These are phyloP conservation scores for Stichopus chloronotus DNA, from an alignment of 35 echinoderm and acorn worm species.

Conservation along the genomic window DNA sequence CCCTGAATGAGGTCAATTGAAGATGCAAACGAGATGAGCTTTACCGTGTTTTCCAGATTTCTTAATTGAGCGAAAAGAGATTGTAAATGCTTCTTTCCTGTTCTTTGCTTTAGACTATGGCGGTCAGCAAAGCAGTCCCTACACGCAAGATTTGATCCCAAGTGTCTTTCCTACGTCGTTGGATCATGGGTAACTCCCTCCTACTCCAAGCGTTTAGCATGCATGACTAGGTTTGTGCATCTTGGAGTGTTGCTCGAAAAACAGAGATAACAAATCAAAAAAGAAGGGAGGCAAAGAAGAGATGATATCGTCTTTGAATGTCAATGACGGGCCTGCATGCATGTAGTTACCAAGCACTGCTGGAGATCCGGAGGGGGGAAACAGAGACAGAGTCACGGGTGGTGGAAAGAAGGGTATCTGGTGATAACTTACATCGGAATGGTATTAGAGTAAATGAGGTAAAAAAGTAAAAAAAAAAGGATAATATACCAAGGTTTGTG, in stretches of 20 bases:
- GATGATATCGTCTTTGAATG: too few species aligned
- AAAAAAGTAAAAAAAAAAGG: too few species aligned
- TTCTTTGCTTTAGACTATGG: not conserved
- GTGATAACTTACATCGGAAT: too few species aligned
- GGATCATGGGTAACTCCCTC: not conserved
- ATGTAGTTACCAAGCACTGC: too few species aligned
- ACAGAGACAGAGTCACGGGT: too few species aligned
- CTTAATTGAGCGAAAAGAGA: constrained; percentile 50
- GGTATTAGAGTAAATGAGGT: too few species aligned
- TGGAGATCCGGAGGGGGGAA: too few species aligned
- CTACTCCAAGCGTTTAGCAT: not conserved
- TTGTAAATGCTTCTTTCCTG: not conserved
- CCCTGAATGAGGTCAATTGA: constrained; percentile 31
- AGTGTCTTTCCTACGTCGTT: constrained; percentile 4
- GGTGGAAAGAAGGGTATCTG: too few species aligned
- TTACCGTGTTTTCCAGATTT: constrained; percentile 7
- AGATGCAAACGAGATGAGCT: constrained; percentile 4
- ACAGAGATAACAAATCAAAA: too few species aligned
- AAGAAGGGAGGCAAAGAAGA: too few species aligned
- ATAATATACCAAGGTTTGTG: too few species aligned
- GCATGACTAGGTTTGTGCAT: constrained; percentile 5
- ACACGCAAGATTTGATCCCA: constrained; percentile 42
- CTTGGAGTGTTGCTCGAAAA: not conserved
- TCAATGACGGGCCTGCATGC: too few species aligned
- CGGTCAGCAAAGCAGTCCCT: constrained; percentile 6